Conservation (phyloP, 2,113 vertebrate genomes). For the Perca fluviatilis region DNA sequence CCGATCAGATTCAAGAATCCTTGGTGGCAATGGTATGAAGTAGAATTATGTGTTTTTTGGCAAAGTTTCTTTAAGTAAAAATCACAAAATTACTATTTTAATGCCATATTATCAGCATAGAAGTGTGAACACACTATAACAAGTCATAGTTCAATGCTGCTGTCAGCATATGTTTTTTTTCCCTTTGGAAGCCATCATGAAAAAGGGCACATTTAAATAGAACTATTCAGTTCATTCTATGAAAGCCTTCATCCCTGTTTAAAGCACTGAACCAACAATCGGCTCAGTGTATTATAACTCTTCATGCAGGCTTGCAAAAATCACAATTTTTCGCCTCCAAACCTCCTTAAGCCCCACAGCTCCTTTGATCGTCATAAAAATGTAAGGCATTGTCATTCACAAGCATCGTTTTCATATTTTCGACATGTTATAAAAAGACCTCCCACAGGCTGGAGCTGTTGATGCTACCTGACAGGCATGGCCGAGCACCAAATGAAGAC, state of each 20-base stretch:
- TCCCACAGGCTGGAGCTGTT: neutral
- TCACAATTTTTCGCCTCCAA: neutral
- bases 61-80: too few relatives aligned
- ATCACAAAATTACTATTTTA: too few relatives aligned
- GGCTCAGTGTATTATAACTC: conserved; percentile 7
- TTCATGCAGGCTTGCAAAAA: neutral
- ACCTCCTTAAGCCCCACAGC: neutral
- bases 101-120: neutral
- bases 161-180: neutral
- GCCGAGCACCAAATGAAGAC: conserved; percentile 16
- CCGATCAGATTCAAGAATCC: neutral
- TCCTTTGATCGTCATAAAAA: neutral
- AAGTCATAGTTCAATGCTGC: neutral
- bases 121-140: neutral
- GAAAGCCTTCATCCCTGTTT: conserved; percentile 8
- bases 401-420: neutral
- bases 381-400: conserved; percentile 1
- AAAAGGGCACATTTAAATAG: neutral
- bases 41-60: too few relatives aligned
- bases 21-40: too few relatives aligned
- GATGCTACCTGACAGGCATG: conserved; percentile 21
- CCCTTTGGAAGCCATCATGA: neutral
- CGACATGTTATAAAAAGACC: neutral
- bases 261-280: neutral
- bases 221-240: neutral